Percentiles rank a stretch among this genome's conserved stretches.
Conservation (phyloP, 1,140 invertebrate species). For the Drosophila nasuta region DNA sequence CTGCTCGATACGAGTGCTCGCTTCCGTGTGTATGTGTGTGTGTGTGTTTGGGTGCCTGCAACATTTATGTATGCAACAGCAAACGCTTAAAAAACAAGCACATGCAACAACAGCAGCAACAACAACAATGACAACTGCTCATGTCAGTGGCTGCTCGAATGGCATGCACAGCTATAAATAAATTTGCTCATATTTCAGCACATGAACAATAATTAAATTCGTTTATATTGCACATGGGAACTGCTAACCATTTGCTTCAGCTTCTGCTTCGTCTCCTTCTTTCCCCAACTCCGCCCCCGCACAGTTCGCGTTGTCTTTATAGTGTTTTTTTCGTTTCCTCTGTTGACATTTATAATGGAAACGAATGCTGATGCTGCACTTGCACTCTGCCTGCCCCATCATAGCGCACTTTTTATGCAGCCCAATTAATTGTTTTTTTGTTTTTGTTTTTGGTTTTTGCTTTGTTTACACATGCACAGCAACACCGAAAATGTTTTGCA, state of each 20-base stretch:
- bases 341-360: constrained; percentile 80
- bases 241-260: constrained; percentile 51
- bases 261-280: neutral
- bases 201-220: constrained; percentile 83
- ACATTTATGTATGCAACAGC: constrained; percentile 65
- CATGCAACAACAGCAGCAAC: constrained; percentile 42
- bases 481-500: constrained; percentile 56
- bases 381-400: constrained; percentile 10
- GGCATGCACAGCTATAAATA: constrained; percentile 73
- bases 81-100: constrained; percentile 52
- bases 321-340: constrained; percentile 35
- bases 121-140: constrained; percentile 44
- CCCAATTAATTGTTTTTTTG: constrained; percentile 75
- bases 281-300: neutral
- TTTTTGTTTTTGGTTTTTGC: too few relatives aligned
- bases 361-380: constrained; percentile 74
- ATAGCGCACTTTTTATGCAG: constrained; percentile 10
- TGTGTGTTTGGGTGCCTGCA: constrained; percentile 8
- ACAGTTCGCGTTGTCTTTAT: constrained; percentile 37
- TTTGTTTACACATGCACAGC: constrained; percentile 18
- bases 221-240: constrained; percentile 73
- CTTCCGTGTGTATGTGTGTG: constrained; percentile 7
- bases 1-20: constrained; percentile 29
- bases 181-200: constrained; percentile 81
- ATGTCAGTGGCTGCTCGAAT: constrained; percentile 40